Evolutionary conservation across 2,113 vertebrate species (phyloP), one percentile per base, ranked within the genome.

Genomic region (Boleophthalmus pectinirostris): DNA sequence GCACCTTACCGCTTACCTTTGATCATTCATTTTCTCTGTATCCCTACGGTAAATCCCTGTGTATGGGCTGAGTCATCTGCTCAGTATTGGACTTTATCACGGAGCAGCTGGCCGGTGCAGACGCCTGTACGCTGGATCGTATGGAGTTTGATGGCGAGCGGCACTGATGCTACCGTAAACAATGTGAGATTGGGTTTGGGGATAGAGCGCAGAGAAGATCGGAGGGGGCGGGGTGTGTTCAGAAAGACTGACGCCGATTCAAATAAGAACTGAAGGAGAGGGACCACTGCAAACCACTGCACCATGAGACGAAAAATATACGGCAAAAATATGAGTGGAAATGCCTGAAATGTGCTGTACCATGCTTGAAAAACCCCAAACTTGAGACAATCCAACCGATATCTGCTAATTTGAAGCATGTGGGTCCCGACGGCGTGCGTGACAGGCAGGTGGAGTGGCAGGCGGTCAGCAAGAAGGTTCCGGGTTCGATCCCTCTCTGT

Each of bases 181-280:
- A 86, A 82, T 53, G 43, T 76, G 76, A 87, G 84, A 89, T 86
- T 76, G 83, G 49, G 72, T 86, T 83, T 86, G 75, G 54, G 79
- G 79, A 84, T 77, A 71, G 84, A 81, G 71, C 75, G 29, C 29
- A 16, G 0, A 47, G 77, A 75, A 81, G 81, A 69, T 79, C 73
- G 18, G 75, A 75, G 60, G 20, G 21, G 68, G 35, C 29, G 67
- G 74, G 56, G 51, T 0, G 8, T 66, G 47, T 74, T 66, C 68
- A 65, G 16, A 60, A 68, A 16, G 35, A 78, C 60, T 21, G 72
- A 77, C 68, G 54, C 65, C 66, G 70, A 78, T 70, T 74, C 80
- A 33, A 51, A 23, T 78, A 24, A 66, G 23, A 80, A 74, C 70
- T 45, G 79, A 74, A 2, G 53, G 25, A 65, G 68, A 18, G 7